Base-by-base conservation (phyloP, 2,888 invertebrate species). In the Tachina grossa region DNA sequence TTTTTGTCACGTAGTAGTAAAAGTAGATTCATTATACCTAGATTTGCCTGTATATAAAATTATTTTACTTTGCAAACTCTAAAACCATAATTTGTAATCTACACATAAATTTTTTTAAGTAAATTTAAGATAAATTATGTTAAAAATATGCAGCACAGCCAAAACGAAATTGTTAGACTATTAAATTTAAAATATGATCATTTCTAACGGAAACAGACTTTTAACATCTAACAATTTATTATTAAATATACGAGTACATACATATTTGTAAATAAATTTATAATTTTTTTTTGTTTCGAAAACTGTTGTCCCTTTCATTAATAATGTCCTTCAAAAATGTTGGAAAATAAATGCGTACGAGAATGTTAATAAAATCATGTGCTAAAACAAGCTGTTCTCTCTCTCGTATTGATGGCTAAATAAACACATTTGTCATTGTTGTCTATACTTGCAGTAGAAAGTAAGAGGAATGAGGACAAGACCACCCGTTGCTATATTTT, bases 401-500 rank as follows among this genome's bases (percentile, higher is more conserved):
- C 75, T 86, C 71, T 72, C 74, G 66, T 82, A 76, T 88, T 85
- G 87, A 89, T 88, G 88, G 49, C 31, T 89, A 90, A 90, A 88
- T 88, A 89, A 90, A 90, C 88, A 91, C 90, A 91, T 91, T 91
- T 90, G 89, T 91, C 91, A 91, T 91, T 90, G 51, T 49, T 45
- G 71, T 69, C 61, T 89, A 88, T 89, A 85, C 86, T 82, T 87
- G 87, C 55, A 74, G 88, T 13, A 13, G 68, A 79, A 87, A 86
- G 61, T 69, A 88, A 19, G 11, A 77, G 65, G 41, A 78, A 63
- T 39, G 59, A 59, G 49, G 68, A 85, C 75, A 80, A 88, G 91
- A 91, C 91, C 91, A 88, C 91, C 91, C 90, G 90, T 89, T 84
- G 90, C 83, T 89, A 87, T 84, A 87, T 87, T 86, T 53, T 66